phyloP scores from a whole-genome alignment of 2,113 vertebrate species.

The Caloenas nicobarica region DNA sequence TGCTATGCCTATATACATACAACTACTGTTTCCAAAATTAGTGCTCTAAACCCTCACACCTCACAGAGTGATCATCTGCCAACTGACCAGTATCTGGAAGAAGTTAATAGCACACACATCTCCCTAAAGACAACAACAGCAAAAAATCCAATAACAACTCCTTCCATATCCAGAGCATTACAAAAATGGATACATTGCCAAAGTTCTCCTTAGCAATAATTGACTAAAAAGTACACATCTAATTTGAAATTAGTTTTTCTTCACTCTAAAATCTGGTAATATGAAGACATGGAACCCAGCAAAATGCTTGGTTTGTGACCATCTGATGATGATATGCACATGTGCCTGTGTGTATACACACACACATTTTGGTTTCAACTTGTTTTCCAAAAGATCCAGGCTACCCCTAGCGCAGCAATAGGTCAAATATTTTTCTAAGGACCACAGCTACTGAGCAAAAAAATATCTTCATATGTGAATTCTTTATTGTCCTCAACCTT shows the following conservation, averaged over 20 bases:
- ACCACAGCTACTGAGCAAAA: background rate
- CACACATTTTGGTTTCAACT: background rate
- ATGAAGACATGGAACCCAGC: background rate
- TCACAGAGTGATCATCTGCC: background rate
- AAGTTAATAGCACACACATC: background rate
- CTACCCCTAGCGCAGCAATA: background rate
- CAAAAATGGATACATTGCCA: background rate
- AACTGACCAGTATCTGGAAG: background rate
- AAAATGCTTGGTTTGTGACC: background rate
- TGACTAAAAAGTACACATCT: background rate
- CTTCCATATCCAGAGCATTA: background rate
- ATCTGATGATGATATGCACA: background rate
- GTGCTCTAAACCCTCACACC: background rate
- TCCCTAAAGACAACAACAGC: background rate
- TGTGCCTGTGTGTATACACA: fast-evolving
- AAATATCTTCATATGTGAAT: background rate
- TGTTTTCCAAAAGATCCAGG: background rate
- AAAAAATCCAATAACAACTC: background rate
- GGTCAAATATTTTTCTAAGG: background rate
- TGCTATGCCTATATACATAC: background rate
- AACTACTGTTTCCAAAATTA: background rate
- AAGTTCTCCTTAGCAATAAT: background rate
- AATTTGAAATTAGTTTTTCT: background rate
- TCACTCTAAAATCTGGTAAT: background rate
- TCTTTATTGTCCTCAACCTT: background rate